phyloP scores from a whole-genome alignment of 2,888 invertebrate species.

The Lasioglossum figueresi region DNA sequence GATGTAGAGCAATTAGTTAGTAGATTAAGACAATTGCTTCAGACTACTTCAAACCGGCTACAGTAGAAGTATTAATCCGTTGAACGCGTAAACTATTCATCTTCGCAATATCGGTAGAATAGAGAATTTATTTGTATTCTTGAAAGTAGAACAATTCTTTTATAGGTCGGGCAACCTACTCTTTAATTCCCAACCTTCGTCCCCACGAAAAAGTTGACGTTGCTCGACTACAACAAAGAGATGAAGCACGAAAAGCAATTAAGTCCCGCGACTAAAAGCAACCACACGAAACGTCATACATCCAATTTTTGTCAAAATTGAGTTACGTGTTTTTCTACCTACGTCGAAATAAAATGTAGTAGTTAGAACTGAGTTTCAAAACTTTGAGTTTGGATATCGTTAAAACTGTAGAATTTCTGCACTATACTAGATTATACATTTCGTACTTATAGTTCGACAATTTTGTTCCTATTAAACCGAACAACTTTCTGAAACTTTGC shows the following conservation, averaged over 20 bases:
- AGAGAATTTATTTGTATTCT: not conserved
- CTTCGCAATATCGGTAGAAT: not conserved
- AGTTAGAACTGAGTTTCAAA: not conserved
- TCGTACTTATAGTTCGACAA: not conserved
- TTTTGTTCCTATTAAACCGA: not conserved
- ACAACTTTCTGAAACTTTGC: not conserved
- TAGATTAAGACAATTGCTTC: slow-evolving; percentile 7
- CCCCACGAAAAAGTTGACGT: not conserved
- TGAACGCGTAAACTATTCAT: not conserved
- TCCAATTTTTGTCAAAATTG: not conserved
- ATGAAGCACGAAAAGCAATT: not conserved
- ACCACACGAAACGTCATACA: not conserved
- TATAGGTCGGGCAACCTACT: not conserved
- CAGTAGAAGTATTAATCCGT: not conserved
- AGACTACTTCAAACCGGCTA: not conserved
- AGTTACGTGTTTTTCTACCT: not conserved
- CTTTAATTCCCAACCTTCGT: not conserved
- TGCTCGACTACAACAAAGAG: not conserved
- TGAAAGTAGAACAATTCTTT: not conserved
- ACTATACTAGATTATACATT: not conserved
- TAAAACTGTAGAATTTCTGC: not conserved
- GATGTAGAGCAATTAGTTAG: not conserved
- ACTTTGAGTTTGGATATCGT: not conserved
- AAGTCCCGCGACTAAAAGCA: not conserved
- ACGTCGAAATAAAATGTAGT: not conserved